Conservation (phyloP, 2,797 vertebrate genomes). For the Platyrinchus mystaceus region DNA sequence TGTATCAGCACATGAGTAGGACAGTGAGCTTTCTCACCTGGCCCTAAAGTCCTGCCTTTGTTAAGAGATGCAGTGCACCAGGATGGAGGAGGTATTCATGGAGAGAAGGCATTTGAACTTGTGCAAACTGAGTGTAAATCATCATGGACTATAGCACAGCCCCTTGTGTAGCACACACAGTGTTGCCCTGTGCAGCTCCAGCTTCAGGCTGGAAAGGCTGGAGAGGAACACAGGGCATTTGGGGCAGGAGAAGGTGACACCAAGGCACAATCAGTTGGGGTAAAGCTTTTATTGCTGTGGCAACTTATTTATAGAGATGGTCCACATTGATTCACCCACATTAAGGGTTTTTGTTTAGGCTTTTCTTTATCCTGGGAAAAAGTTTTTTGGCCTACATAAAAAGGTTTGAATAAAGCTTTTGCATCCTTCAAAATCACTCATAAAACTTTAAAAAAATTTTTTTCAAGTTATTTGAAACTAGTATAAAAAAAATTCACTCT, state of each 20-base stretch:
- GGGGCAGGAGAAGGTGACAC: not conserved
- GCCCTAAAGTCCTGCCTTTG: not conserved
- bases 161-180: not conserved
- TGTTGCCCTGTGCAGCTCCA: not conserved
- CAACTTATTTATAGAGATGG: not conserved
- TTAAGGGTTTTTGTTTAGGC: not conserved
- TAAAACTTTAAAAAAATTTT: not conserved
- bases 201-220: not conserved
- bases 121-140: not conserved
- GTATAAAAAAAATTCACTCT: not conserved
- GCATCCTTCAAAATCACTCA: conserved; percentile 12
- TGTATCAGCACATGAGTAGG: not conserved
- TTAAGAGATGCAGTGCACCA: not conserved
- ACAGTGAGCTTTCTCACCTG: not conserved
- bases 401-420: conserved; percentile 7
- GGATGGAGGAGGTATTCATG: not conserved
- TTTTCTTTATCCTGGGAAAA: not conserved
- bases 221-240: fast-evolving
- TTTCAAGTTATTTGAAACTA: conserved; percentile 19
- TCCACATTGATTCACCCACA: not conserved
- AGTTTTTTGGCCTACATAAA: conserved; percentile 29
- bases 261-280: not conserved
- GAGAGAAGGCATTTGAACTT: not conserved
- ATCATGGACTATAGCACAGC: fast-evolving
- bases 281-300: not conserved